Conservation (phyloP, 2,888 invertebrate genomes). For the Microplitis manilae region DNA sequence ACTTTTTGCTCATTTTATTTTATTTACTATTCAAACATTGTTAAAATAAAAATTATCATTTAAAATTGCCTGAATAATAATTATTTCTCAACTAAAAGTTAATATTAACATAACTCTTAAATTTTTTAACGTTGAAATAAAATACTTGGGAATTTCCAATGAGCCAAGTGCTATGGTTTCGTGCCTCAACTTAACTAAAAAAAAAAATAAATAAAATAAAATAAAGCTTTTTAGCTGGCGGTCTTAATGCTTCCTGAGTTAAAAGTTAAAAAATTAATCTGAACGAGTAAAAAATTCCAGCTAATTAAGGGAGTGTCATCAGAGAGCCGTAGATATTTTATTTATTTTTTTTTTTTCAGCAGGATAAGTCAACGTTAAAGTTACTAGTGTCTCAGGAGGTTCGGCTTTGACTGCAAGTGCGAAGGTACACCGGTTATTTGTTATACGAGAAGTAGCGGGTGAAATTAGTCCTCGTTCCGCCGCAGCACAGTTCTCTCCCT, state of each 20-base stretch:
- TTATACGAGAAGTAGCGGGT: constrained; percentile 59
- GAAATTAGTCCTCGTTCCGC: constrained; percentile 63
- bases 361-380: background rate
- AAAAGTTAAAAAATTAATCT: background rate
- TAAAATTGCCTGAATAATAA: background rate
- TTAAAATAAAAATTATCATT: background rate
- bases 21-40: too few species aligned
- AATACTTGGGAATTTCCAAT: background rate
- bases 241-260: background rate
- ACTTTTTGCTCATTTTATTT: too few species aligned
- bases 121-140: constrained; percentile 14
- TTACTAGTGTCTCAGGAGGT: background rate
- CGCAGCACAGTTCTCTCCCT: constrained; percentile 39
- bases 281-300: background rate
- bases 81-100: background rate
- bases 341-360: background rate
- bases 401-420: background rate
- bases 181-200: background rate
- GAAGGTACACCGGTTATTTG: constrained; percentile 54
- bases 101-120: background rate
- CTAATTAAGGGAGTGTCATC: background rate
- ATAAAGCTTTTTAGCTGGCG: background rate
- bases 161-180: background rate
- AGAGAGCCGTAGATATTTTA: background rate
- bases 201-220: background rate